Base-by-base conservation (phyloP, 2,113 vertebrate genomes). In the Lonchura striata region DNA sequence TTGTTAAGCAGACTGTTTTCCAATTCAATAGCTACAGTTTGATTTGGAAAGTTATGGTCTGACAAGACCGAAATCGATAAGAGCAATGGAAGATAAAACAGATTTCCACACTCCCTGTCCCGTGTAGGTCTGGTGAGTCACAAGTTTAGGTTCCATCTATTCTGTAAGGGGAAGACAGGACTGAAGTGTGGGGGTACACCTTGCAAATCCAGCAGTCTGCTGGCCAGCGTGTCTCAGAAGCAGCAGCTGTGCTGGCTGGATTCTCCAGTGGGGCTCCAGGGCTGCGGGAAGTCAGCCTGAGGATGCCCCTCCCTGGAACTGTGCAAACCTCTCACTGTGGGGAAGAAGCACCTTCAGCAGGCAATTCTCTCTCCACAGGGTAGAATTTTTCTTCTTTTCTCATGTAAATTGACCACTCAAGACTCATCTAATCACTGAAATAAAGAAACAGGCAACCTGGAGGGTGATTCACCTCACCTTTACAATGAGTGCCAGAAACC, bases 101-200 rank as follows among this genome's bases (percentile, higher is more conserved):
- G 5, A 35, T 91, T 77, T 81, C 25, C 16, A 27, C 5, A 0
- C 4, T 66, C 14, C 39, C 23, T 59, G 16, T 47, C 18, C 54
- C 2, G 0, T 22, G 44, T 25, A 59, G 22, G 37, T 23, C 49
- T 46, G 24, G 4, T 57, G 44, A 8, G 21, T 56, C 33, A 70
- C 13, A 74, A 61, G 31, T 61, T 61, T 70, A 57, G 9, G 8
- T 61, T 70, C 28, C 10, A 15, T 13, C 9, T 84, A 1, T 22
- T 68, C 28, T 33, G 12, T 18, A 83, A 92, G 8, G 11, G 11
- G 30, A 86, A 86, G 23, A 8, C 12, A 9, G 14, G 20, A 46
- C 3, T 42, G 41, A 66, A 75, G 24, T 3, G 39, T 1, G 4
- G 3, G 11, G 2, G 2, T 21, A 15, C 27, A 39, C 33, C 4